A percentile compares a stretch with the other conserved stretches of the same genome.
phyloP scores from a whole-genome alignment of 1,140 invertebrate genomes.

The Drosophila micromelanica region DNA sequence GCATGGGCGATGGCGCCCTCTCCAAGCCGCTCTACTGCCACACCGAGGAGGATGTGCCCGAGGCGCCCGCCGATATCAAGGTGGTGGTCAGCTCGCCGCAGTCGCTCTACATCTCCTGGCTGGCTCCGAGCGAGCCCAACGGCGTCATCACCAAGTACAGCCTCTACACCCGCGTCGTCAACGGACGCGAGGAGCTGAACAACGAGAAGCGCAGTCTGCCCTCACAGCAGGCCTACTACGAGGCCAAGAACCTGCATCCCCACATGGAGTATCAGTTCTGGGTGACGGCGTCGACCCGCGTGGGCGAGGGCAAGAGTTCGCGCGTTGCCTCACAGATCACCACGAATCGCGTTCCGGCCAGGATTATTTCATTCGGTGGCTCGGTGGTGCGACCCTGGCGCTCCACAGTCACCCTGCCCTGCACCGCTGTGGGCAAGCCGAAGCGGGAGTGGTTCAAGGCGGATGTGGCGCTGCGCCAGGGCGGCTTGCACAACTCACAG shows the following conservation, averaged over 20 bases:
- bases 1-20: conserved; percentile 91
- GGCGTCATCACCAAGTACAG: conserved; percentile 92
- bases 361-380: conserved; percentile 89
- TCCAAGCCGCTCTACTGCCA: conserved; percentile 90
- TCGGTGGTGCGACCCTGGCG: conserved; percentile 88
- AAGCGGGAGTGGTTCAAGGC: conserved; percentile 88
- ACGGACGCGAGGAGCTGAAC: conserved; percentile 89
- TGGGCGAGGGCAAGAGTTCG: conserved; percentile 91
- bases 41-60: conserved; percentile 94
- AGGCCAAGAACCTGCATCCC: conserved; percentile 89
- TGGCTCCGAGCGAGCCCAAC: conserved; percentile 90
- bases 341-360: conserved; percentile 87
- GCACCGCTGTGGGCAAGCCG: conserved; percentile 88
- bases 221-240: conserved; percentile 87
- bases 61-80: conserved; percentile 92
- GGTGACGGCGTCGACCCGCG: conserved; percentile 91
- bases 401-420: conserved; percentile 87
- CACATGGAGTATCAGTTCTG: conserved; percentile 93
- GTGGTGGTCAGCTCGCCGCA: conserved; percentile 90
- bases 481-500: conserved; percentile 86
- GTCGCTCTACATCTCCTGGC: conserved; percentile 92
- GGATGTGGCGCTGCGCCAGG: conserved; percentile 85
- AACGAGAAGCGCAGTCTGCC: conserved; percentile 88
- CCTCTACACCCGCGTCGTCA: conserved; percentile 90
- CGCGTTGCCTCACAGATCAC: conserved; percentile 87